Percentiles rank a stretch among this genome's conserved stretches.
Evolutionary conservation across 2,113 vertebrate genomes (phyloP).

Genomic region (Mus spicilegus): DNA sequence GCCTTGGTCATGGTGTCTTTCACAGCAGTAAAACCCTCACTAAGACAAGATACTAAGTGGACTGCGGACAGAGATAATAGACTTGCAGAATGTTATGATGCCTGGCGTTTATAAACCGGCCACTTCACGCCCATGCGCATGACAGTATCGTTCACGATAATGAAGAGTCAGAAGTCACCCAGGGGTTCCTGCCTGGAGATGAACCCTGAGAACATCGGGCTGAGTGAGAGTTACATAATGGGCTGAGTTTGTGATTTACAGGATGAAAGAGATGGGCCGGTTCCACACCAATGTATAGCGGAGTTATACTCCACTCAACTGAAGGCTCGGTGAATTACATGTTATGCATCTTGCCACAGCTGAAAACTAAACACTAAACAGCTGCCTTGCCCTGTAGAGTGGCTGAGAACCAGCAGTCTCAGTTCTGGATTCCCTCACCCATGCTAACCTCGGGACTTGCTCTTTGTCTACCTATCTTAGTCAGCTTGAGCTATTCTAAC

Average conservation of each 20-base stretch:
- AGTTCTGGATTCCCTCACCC: background rate
- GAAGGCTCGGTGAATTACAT: background rate
- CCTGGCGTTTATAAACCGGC: background rate
- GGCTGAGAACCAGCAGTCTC: background rate
- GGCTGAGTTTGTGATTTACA: background rate
- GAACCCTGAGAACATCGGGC: background rate
- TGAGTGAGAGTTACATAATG: background rate
- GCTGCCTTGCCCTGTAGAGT: too few relatives aligned
- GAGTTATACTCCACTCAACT: too few relatives aligned
- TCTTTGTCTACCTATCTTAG: background rate
- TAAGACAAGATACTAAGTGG: background rate
- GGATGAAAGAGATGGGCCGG: background rate
- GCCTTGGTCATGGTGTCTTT: too few relatives aligned
- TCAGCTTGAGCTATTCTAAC: background rate
- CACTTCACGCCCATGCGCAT: fast-evolving
- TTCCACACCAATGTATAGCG: too few relatives aligned
- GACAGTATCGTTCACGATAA: background rate
- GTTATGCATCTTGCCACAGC: background rate
- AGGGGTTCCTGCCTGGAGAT: too few relatives aligned
- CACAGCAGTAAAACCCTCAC: background rate
- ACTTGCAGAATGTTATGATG: background rate
- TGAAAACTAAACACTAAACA: background rate
- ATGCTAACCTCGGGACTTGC: background rate
- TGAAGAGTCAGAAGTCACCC: background rate
- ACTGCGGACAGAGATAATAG: fast-evolving